Evolutionary conservation across 2,113 vertebrate species (phyloP).

Genomic region (Apodemus speciosus): DNA sequence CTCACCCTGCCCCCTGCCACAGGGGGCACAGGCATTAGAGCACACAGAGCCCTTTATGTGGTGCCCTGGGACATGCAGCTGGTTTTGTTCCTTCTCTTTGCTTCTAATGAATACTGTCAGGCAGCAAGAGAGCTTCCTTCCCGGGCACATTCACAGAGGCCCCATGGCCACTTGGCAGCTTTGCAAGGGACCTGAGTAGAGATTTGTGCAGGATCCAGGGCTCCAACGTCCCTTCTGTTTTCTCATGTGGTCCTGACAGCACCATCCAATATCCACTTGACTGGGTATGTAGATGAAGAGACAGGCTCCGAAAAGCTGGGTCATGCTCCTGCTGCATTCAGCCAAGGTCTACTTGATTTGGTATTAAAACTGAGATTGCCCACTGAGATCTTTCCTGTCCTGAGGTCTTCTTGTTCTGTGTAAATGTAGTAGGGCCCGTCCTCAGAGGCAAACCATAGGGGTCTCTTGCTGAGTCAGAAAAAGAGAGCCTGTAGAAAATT

Average conservation of each 20-base stretch:
- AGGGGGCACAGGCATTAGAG: background rate
- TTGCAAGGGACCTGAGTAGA: background rate
- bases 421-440: background rate
- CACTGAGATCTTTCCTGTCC: background rate
- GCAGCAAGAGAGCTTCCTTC: background rate
- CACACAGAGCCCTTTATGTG: background rate
- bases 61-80: background rate
- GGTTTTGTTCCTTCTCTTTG: background rate
- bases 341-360: background rate
- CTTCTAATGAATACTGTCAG: background rate
- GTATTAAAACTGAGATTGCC: background rate
- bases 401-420: background rate
- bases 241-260: background rate
- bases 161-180: background rate
- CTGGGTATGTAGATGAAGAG: background rate
- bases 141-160: background rate
- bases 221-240: background rate
- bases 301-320: background rate
- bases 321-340: background rate
- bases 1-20: too few species aligned
- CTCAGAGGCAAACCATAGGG: background rate
- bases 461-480: background rate
- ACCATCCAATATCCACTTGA: background rate
- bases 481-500: background rate
- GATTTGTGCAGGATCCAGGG: background rate